These are phyloP conservation scores for Metaphire vulgaris DNA, from an alignment of 1,140 invertebrate species.

Conservation along the genomic window DNA sequence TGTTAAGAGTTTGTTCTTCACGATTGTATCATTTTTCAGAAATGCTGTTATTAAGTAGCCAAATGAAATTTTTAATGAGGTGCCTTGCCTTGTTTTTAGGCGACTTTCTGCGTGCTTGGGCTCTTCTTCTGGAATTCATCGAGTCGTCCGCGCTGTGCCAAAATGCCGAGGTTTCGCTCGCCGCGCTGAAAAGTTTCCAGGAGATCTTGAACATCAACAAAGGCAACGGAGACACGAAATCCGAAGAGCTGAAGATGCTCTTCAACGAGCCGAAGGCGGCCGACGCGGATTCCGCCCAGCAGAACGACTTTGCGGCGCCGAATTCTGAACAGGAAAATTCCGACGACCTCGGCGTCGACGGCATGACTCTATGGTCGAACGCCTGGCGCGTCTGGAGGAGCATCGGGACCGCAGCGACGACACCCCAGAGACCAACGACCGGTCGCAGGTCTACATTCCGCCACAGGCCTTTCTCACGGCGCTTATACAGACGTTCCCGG, in stretches of 20 bases:
- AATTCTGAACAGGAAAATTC: neutral
- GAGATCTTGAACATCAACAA: conserved; percentile 63
- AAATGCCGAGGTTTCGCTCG: conserved; percentile 90
- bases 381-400: conserved; percentile 80
- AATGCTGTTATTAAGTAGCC: too few relatives aligned
- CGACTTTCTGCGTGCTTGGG: conserved; percentile 88
- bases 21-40: too few relatives aligned
- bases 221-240: conserved; percentile 15
- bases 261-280: neutral
- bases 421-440: conserved; percentile 55
- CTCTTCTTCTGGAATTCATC: conserved; percentile 82
- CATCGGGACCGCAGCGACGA: conserved; percentile 71
- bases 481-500: conserved; percentile 86
- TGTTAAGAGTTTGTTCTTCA: too few relatives aligned
- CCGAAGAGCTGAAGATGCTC: neutral
- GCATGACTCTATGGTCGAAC: conserved; percentile 62
- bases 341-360: conserved; percentile 34
- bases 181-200: conserved; percentile 89
- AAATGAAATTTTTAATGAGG: too few relatives aligned
- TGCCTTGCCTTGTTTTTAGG: too few relatives aligned
- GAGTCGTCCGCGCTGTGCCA: conserved; percentile 81
- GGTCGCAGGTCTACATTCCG: conserved; percentile 68
- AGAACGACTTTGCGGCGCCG: conserved; percentile 55
- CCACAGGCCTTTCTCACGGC: conserved; percentile 86
- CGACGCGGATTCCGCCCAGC: conserved; percentile 24